phyloP scores from a whole-genome alignment of 2,888 invertebrate species.

The Dyspetes luteomarginatus region DNA sequence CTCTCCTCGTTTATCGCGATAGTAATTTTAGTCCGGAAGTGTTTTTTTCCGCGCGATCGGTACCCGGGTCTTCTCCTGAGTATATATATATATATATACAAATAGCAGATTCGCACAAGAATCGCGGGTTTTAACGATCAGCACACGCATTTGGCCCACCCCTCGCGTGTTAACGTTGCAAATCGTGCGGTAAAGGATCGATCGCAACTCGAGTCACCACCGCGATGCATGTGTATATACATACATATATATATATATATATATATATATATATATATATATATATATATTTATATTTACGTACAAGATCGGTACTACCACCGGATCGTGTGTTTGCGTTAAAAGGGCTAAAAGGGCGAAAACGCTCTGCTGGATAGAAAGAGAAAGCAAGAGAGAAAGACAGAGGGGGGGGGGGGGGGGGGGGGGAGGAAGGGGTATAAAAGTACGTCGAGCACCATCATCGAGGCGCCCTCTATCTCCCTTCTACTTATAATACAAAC shows the following conservation, averaged over 20 bases:
- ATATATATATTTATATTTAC: too few relatives aligned
- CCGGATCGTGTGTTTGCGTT: neutral
- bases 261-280: too few relatives aligned
- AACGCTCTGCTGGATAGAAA: constrained; percentile 37
- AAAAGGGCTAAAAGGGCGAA: constrained; percentile 36
- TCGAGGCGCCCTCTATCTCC: constrained; percentile 20
- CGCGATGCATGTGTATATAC: neutral
- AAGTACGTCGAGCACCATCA: constrained; percentile 45
- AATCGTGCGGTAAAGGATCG: constrained; percentile 25
- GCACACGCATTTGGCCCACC: constrained; percentile 29
- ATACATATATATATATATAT: too few relatives aligned
- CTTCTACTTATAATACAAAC: constrained; percentile 33
- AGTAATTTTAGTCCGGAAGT: constrained; percentile 45
- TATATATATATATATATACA: constrained; percentile 49
- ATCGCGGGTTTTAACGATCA: constrained; percentile 56
- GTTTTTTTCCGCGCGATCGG: constrained; percentile 65
- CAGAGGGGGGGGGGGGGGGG: constrained; percentile 1
- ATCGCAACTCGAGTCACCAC: constrained; percentile 22
- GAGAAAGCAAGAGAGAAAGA: constrained; percentile 10
- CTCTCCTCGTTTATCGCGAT: neutral
- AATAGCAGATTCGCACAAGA: constrained; percentile 48
- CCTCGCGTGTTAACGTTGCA: constrained; percentile 41
- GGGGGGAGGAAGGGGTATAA: constrained; percentile 11
- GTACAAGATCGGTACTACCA: too few relatives aligned
- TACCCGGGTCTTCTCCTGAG: constrained; percentile 19